Evolutionary conservation across 2,888 invertebrate genomes (phyloP).

Genomic region (Lasius fuliginosus): DNA sequence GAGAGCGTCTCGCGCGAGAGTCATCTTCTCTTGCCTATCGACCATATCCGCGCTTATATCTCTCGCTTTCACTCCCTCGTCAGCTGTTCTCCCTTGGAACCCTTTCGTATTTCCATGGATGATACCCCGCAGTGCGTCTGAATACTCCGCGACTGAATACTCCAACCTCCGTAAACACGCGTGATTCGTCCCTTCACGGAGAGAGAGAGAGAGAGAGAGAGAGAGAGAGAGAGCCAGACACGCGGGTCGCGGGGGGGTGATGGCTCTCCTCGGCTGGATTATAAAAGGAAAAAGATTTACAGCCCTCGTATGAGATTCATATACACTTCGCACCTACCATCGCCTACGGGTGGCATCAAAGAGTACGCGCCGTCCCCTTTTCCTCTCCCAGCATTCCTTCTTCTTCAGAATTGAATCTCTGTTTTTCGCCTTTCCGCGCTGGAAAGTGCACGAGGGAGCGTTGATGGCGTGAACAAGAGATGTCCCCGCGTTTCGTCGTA

Average conservation of each 20-base stretch:
- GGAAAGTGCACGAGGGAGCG: constrained; percentile 64
- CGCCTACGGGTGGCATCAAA: constrained; percentile 79
- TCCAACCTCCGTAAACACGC: constrained; percentile 73
- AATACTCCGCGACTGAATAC: constrained; percentile 70
- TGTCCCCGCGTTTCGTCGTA: constrained; percentile 61
- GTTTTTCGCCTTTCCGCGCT: constrained; percentile 53
- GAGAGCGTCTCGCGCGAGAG: constrained; percentile 44
- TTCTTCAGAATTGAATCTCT: constrained; percentile 32
- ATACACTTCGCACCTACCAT: constrained; percentile 81
- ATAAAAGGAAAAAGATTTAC: constrained; percentile 78
- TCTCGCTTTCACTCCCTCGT: constrained; percentile 54
- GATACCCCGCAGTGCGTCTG: constrained; percentile 75
- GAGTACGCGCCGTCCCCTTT: constrained; percentile 60
- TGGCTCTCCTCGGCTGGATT: constrained; percentile 57
- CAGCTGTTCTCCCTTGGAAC: constrained; percentile 61
- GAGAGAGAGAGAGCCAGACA: constrained; percentile 36
- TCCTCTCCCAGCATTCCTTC: constrained; percentile 24
- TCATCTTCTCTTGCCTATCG: constrained; percentile 61
- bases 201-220: constrained; percentile 46
- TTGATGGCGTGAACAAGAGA: constrained; percentile 72
- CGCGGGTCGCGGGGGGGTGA: neutral
- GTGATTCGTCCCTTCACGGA: constrained; percentile 62
- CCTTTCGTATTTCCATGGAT: constrained; percentile 79
- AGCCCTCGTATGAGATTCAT: constrained; percentile 82
- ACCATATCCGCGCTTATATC: constrained; percentile 65